Evolutionary conservation across 2,797 vertebrate species (phyloP), one percentile per base, ranked within the genome.

Genomic region (Menidia menidia): DNA sequence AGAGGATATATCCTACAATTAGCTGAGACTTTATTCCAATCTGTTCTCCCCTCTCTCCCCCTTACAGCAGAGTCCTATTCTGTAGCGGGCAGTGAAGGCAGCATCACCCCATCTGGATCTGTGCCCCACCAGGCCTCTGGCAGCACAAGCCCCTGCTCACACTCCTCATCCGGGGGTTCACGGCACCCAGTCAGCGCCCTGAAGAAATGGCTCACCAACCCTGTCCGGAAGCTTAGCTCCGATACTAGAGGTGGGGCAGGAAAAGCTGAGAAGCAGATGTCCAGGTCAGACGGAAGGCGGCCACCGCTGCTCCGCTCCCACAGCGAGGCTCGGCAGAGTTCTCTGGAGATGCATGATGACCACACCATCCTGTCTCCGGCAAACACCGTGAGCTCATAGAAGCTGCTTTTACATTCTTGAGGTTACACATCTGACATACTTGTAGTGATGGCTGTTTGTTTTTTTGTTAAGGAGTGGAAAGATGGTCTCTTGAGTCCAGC

Each of bases 191-290:
- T 95, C 80, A 94, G 93, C 58, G 90, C 95, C 76, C 88, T 96
- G 62, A 96, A 95, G 87, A 96, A 94, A 84, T 97, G 96, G 96
- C 92, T 97, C 82, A 95, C 94, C 88, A 95, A 88, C 62, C 96
- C 94, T 0, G 90, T 94, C 55, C 94, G 94, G 68, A 96, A 94
- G 77, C 85, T 92, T 66, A 95, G 91, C 85, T 82, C 89, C 0
- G 87, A 94, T 63, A 56, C 74, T 68, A 70, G 85, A 73, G 81
- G 71, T 57, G 86, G 74, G 75, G 58, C 18, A 2, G 85, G 65
- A 12, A 90, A 89, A 70, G 70, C 53, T 0, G 93, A 94, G 60
- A 91, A 92, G 61, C 92, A 88, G 79, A 80, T 79, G 64, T 85
- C 71, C 73, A 88, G 81, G 67, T 73, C 83, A 48, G 92, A 91